A percentile compares a stretch with the other conserved stretches of the same genome.
These are phyloP conservation scores for Pipistrellus nathusii DNA, from an alignment of 2,797 vertebrate genomes.

Conservation along the genomic window DNA sequence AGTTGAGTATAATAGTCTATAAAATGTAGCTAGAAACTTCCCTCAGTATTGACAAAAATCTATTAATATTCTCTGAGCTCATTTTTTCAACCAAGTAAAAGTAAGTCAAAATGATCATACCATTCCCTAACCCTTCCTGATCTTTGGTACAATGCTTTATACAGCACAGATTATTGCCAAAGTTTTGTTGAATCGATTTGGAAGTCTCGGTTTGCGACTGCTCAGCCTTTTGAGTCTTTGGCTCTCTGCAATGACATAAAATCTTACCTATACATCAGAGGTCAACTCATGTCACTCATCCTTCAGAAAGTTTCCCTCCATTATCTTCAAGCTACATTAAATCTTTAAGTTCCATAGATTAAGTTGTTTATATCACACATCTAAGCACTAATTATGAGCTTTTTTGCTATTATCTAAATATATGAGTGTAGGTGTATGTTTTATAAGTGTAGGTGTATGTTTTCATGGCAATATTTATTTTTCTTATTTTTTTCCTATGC, in stretches of 20 bases:
- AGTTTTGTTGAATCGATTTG: not conserved
- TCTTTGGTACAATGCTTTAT: not conserved
- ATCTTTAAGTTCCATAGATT: not conserved
- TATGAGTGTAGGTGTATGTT: not conserved
- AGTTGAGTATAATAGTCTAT: not conserved
- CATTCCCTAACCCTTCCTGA: not conserved
- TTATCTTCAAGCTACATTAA: not conserved
- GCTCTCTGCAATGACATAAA: not conserved
- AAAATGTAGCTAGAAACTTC: not conserved
- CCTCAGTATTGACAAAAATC: not conserved
- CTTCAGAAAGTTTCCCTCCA: slow-evolving; percentile 19
- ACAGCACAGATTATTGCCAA: not conserved
- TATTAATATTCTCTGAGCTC: not conserved
- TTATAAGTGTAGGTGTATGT: not conserved
- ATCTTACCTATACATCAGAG: not conserved
- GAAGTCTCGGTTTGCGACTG: not conserved
- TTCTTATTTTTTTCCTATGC: not conserved
- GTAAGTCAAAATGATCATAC: not conserved
- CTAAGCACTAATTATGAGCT: not conserved
- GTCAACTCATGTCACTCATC: not conserved
- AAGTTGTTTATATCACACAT: not conserved
- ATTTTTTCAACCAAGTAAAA: not conserved
- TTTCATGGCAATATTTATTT: not conserved
- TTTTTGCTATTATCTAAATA: not conserved
- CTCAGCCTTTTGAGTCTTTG: slow-evolving; percentile 5